These are phyloP conservation scores for Jacana jacana DNA, from an alignment of 2,113 vertebrate species.

Conservation along the genomic window DNA sequence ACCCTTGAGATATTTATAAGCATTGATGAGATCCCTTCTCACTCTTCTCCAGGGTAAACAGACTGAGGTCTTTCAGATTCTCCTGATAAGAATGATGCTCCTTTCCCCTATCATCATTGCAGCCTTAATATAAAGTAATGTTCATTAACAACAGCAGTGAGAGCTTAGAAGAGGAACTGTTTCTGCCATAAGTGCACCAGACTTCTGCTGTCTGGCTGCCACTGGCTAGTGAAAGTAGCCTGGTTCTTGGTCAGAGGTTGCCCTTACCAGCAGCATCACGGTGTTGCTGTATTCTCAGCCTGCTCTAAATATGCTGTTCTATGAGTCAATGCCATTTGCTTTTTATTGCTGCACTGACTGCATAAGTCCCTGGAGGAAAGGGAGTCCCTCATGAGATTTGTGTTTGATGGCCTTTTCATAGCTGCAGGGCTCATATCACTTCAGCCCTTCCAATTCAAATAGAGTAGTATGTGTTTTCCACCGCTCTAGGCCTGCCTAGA, in stretches of 20 bases:
- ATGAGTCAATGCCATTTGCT: neutral
- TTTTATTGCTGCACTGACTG: neutral
- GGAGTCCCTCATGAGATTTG: neutral
- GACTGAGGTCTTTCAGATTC: neutral
- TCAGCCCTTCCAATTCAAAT: neutral
- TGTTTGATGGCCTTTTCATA: neutral
- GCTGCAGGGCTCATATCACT: neutral
- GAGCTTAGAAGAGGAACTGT: neutral
- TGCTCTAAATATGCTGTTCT: neutral
- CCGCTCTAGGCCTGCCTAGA: neutral
- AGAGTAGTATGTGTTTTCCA: neutral
- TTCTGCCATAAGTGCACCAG: neutral
- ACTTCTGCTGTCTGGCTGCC: neutral
- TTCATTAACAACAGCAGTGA: neutral
- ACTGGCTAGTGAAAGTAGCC: neutral
- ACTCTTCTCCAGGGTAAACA: neutral
- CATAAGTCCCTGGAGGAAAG: neutral
- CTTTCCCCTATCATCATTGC: neutral
- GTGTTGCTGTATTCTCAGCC: neutral
- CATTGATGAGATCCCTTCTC: neutral
- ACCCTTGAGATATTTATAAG: neutral
- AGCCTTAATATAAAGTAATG: neutral
- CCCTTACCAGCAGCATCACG: neutral
- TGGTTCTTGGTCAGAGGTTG: neutral
- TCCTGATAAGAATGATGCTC: neutral